A percentile compares a stretch with the other conserved stretches of the same genome.
phyloP scores from a whole-genome alignment of 2,888 invertebrate genomes.

The Philopedon plagiatum region DNA sequence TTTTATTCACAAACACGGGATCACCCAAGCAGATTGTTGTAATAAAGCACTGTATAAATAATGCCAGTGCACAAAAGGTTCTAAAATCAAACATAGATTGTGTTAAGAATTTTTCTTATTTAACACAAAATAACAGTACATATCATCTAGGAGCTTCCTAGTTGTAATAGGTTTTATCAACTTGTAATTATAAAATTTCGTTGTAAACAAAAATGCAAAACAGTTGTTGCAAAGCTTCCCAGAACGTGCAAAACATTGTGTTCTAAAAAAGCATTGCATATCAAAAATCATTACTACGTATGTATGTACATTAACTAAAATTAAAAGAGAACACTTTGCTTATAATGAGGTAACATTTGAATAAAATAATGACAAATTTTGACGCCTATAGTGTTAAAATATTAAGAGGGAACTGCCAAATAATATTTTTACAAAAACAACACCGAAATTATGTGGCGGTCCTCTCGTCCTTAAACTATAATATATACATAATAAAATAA shows the following conservation, averaged over 20 bases:
- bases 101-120: too few species aligned
- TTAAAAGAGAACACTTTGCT: neutral
- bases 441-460: too few species aligned
- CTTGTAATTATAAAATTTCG: neutral
- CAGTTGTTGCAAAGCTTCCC: neutral
- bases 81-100: too few species aligned
- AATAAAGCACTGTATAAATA: too few species aligned
- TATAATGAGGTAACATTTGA: neutral
- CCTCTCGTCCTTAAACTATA: neutral
- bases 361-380: too few species aligned
- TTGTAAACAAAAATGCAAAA: neutral
- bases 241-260: conserved; percentile 11
- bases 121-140: conserved; percentile 11
- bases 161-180: conserved; percentile 15
- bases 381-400: too few species aligned
- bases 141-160: conserved; percentile 23
- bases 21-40: too few species aligned
- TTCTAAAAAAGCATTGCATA: neutral
- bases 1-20: too few species aligned
- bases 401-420: too few species aligned
- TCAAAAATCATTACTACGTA: neutral
- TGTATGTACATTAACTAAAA: neutral
- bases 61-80: too few species aligned
- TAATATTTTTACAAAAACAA: too few species aligned
- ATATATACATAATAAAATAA: neutral